A percentile compares a stretch with the other conserved stretches of the same genome.
These are phyloP conservation scores for Homarus gammarus DNA, from an alignment of 2,888 invertebrate species.

Conservation along the genomic window DNA sequence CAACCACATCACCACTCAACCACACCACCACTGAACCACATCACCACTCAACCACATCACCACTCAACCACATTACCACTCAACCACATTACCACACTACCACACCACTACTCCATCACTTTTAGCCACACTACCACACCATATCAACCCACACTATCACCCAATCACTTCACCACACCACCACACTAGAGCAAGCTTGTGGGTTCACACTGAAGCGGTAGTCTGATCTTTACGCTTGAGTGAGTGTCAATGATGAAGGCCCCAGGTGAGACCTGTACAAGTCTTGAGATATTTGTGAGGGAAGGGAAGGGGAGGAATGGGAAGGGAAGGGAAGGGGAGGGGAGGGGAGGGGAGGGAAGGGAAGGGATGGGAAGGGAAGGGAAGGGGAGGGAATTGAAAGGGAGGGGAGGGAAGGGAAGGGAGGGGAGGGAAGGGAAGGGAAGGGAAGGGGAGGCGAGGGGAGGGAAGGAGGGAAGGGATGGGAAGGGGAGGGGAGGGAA, in stretches of 20 bases:
- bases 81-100: no score
- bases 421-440: neutral
- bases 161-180: no score
- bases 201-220: neutral
- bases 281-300: neutral
- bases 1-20: no score
- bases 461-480: neutral
- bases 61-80: no score
- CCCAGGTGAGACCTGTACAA: neutral
- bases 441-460: neutral
- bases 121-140: no score
- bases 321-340: neutral
- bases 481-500: neutral
- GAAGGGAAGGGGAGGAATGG: constrained; percentile 14
- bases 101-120: no score
- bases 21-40: no score
- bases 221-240: neutral
- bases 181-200: neutral
- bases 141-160: no score
- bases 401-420: neutral
- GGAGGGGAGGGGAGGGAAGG: neutral
- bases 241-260: neutral
- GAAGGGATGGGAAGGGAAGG: neutral
- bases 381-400: neutral
- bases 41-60: no score